Conservation (phyloP, 2,888 invertebrate genomes). For the Lobophora halterata region DNA sequence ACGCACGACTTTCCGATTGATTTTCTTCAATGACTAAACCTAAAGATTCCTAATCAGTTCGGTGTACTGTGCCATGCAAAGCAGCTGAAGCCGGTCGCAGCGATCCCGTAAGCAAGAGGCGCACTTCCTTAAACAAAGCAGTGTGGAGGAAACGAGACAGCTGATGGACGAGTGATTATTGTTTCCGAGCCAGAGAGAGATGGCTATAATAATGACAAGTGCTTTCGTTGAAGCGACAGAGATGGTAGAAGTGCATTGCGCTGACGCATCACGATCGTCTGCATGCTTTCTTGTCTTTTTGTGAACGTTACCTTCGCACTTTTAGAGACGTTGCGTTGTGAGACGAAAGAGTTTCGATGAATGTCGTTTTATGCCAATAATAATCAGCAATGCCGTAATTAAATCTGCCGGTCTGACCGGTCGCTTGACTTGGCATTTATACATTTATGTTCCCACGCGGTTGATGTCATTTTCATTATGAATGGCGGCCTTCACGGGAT, state of each 20-base stretch:
- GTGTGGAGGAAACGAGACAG: conserved; percentile 38
- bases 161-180: conserved; percentile 21
- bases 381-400: conserved; percentile 63
- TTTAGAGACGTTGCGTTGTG: conserved; percentile 61
- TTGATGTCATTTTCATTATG: conserved; percentile 77
- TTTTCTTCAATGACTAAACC: conserved; percentile 57
- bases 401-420: conserved; percentile 68
- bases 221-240: conserved; percentile 48
- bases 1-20: conserved; percentile 54
- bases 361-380: conserved; percentile 61
- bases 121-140: conserved; percentile 67
- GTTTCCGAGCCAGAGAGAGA: conserved; percentile 33
- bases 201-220: conserved; percentile 51
- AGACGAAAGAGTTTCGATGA: conserved; percentile 45
- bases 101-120: conserved; percentile 59
- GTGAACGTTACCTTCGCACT: conserved; percentile 55
- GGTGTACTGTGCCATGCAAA: conserved; percentile 67
- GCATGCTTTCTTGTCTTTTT: conserved; percentile 61
- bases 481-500: conserved; percentile 59
- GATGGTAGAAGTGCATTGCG: conserved; percentile 67
- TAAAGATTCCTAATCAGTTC: conserved; percentile 59
- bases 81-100: conserved; percentile 46
- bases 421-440: conserved; percentile 63
- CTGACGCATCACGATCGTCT: conserved; percentile 73
- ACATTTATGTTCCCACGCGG: conserved; percentile 68